phyloP scores from a whole-genome alignment of 2,797 vertebrate genomes.

The Coregonus sp. region DNA sequence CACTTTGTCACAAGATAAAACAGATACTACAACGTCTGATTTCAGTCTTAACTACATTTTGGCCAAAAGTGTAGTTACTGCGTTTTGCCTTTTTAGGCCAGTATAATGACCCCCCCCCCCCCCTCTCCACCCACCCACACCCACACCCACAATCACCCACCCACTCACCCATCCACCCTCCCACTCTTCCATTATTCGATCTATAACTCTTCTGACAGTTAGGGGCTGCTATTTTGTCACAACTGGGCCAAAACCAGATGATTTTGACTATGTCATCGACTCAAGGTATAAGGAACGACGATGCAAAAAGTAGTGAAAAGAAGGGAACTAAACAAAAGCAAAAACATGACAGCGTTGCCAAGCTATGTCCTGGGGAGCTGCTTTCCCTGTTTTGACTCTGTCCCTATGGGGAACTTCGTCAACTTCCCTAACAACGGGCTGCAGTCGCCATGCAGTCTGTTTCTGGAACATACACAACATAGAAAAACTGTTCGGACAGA shows the following conservation, averaged over 20 bases:
- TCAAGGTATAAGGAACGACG: constrained; percentile 32
- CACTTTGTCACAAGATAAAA: too few species aligned
- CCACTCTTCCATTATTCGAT: neutral
- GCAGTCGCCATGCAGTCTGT: constrained; percentile 19
- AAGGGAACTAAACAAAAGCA: constrained; percentile 25
- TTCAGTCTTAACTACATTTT: too few species aligned
- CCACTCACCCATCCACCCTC: too few species aligned
- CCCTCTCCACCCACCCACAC: too few species aligned
- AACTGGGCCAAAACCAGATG: constrained; percentile 22
- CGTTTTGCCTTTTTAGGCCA: too few species aligned
- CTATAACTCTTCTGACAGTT: constrained; percentile 11
- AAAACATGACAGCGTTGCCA: constrained; percentile 33
- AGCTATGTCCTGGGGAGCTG: constrained; percentile 41
- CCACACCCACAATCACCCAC: too few species aligned
- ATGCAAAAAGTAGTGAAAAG: constrained; percentile 28
- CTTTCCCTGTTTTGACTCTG: constrained; percentile 23
- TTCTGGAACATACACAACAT: constrained; percentile 5
- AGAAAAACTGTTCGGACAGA: constrained; percentile 13
- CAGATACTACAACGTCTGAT: too few species aligned
- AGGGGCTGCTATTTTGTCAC: constrained; percentile 11
- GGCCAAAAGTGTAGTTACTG: too few species aligned
- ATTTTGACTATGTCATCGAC: constrained; percentile 38
- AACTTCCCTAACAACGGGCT: constrained; percentile 47
- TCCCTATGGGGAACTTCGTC: constrained; percentile 51
- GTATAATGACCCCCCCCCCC: too few species aligned